Percentiles rank a stretch among this genome's conserved stretches.
phyloP scores from a whole-genome alignment of 2,113 vertebrate genomes.

The Nothocercus nigrocapillus region DNA sequence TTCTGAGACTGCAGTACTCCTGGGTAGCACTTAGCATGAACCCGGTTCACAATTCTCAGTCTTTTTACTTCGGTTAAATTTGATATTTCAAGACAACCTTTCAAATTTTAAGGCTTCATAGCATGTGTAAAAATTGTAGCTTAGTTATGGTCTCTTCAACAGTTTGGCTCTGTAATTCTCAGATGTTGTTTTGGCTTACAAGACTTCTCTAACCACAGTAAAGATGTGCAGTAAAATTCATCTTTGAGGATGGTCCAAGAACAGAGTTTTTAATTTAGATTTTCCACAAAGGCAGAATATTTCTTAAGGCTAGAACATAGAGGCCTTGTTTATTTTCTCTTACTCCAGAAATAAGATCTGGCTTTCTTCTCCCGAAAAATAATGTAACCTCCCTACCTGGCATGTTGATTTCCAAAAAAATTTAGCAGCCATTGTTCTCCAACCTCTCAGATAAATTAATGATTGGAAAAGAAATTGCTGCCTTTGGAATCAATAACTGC shows the following conservation, averaged over 20 bases:
- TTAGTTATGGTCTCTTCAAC: not conserved
- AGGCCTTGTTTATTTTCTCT: not conserved
- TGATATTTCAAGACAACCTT: not conserved
- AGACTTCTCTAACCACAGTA: slow-evolving; percentile 15
- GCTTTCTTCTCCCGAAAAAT: slow-evolving; percentile 11
- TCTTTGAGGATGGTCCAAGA: not conserved
- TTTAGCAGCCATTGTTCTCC: not conserved
- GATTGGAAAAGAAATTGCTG: slow-evolving; percentile 18
- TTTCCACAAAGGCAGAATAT: not conserved
- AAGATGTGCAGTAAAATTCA: slow-evolving; percentile 18
- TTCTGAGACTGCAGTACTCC: not conserved
- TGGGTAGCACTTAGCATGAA: not conserved
- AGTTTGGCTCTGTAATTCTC: not conserved
- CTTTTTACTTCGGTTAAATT: not conserved
- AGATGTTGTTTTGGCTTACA: not conserved
- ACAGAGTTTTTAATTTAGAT: slow-evolving; percentile 2
- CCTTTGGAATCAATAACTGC: slow-evolving; percentile 24
- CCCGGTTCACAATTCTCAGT: not conserved
- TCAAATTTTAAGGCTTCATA: not conserved
- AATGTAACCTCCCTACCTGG: not conserved
- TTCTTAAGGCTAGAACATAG: not conserved
- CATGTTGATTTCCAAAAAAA: not conserved
- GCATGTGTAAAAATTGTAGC: not conserved
- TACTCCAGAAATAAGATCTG: not conserved
- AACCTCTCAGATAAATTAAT: slow-evolving; percentile 15